Evolutionary conservation across 2,797 vertebrate genomes (phyloP), one percentile per base, ranked within the genome.

Genomic region (Crocodylus rhombifer): DNA sequence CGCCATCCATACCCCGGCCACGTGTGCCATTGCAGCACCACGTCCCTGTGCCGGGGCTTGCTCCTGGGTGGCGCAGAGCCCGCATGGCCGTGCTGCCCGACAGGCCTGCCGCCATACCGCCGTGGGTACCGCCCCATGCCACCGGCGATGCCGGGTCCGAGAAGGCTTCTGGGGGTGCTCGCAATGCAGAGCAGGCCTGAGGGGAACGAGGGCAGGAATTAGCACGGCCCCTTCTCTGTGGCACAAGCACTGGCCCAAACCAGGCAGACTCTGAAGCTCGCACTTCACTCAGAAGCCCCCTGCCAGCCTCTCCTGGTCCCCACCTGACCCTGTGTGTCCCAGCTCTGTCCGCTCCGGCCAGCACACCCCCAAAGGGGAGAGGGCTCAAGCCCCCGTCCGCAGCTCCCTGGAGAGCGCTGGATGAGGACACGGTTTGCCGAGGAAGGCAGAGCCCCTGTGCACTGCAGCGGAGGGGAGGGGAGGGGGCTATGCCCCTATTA

Each of bases 321-420:
- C 67, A 28, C 79, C 73, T 4, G 73, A 1, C 3, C 18, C 14
- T 4, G 82, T 4, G 4, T 55, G 65, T 3, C 57, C 20, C 62
- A 3, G 1, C 0, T 36, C 0, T 0, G 56, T 9, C 57, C 0
- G 0, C 7, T 62, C 57, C 0, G 0, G 61, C 56, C 33, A 63
- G 33, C 33, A 6, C 9, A 2, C 20, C 33, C 30, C 30, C 65
- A 13, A 36, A 21, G 11, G 18, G 10, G 2, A 6, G 20, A 69
- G 36, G 20, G 16, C 33, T n/a, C 30, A 5, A 18, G 14, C 11
- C 30, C 12, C 33, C 30, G 20, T 33, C 33, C 9, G 4, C 67
- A 36, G 30, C 18, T 42, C 10, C 3, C 17, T 5, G 67, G 5
- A 69, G 30, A 69, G 67, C 12, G 1, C 36, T 14, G 20, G 21